phyloP scores from a whole-genome alignment of 1,140 invertebrate genomes.

The Pollicipes pollicipes region DNA sequence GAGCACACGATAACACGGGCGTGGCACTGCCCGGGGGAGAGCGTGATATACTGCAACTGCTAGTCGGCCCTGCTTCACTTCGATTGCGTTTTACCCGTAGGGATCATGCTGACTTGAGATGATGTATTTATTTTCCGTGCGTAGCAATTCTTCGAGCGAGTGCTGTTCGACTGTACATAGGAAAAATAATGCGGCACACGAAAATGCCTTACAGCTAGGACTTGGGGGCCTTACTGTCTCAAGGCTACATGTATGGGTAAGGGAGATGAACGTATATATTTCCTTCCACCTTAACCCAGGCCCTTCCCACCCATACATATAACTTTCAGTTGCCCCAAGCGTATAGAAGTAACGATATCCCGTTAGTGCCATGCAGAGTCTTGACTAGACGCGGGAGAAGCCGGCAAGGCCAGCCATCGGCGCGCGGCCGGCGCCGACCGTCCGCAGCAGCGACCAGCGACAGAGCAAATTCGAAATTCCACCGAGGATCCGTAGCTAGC shows the following conservation, averaged over 20 bases:
- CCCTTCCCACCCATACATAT: neutral
- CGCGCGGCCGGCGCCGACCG: too few relatives aligned
- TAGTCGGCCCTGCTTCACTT: neutral
- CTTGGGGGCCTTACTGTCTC: neutral
- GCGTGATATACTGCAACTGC: neutral
- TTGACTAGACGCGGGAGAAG: too few relatives aligned
- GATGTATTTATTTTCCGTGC: neutral
- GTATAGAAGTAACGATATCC: neutral
- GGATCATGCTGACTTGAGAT: neutral
- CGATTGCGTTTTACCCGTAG: slow-evolving; percentile 1
- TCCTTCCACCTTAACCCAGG: neutral
- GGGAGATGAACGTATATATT: neutral
- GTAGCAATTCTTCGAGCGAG: neutral
- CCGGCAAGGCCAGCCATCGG: too few relatives aligned
- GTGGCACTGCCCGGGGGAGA: neutral
- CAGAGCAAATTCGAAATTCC: neutral
- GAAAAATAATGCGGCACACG: neutral
- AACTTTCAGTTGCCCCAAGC: neutral
- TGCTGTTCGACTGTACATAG: neutral
- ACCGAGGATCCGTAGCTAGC: neutral
- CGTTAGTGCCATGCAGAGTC: neutral
- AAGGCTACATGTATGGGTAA: neutral
- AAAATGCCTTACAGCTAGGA: neutral
- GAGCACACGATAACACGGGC: too few relatives aligned
- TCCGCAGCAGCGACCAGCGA: too few relatives aligned